Base-by-base conservation (phyloP, 2,113 vertebrate species). In the Carettochelys insculpta region DNA sequence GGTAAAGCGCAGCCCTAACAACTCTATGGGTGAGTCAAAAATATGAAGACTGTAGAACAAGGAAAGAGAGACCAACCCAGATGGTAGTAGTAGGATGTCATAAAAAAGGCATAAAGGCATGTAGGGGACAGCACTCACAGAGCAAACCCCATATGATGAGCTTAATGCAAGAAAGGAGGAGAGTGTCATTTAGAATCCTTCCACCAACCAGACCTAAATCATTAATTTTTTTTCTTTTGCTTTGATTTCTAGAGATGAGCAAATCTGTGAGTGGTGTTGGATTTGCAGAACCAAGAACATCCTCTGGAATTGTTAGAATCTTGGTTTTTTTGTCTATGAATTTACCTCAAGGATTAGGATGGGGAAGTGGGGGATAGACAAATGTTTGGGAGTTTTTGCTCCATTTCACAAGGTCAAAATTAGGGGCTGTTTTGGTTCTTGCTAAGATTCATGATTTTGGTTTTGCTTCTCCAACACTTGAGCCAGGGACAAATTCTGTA, bases 401-500 rank as follows among this genome's bases (percentile, higher is more conserved):
- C 48, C 24, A 53, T 50, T 77, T 95, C 87, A 96, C 91, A 92
- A 97, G 85, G 95, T 95, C 94, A 92, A 68, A 95, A 81, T 4
- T 1, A 43, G 20, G 0, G 52, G 51, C 31, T 91, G 73, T 80
- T 91, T 73, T 92, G 12, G 27, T 88, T 88, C 90, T 95, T 91
- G 51, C 48, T 83, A 41, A 83, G 93, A 90, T 92, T 80, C 34
- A 1, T 91, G 61, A 78, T 73, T 52, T 3, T 38, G 79, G 90
- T 90, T 92, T 87, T 41, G 76, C 24, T 54, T 80, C 51, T 90
- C 78, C 83, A 89, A 94, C 90, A 95, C 22, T 43, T 41, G 43
- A 73, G 10, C 95, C 92, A 90, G 93, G 94, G 94, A 95, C 95
- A 61, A 61, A 94, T 95, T 95, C 38, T 73, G 68, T 94, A 94